These are phyloP conservation scores for Atta texana DNA, from an alignment of 1,140 invertebrate species.

Conservation along the genomic window DNA sequence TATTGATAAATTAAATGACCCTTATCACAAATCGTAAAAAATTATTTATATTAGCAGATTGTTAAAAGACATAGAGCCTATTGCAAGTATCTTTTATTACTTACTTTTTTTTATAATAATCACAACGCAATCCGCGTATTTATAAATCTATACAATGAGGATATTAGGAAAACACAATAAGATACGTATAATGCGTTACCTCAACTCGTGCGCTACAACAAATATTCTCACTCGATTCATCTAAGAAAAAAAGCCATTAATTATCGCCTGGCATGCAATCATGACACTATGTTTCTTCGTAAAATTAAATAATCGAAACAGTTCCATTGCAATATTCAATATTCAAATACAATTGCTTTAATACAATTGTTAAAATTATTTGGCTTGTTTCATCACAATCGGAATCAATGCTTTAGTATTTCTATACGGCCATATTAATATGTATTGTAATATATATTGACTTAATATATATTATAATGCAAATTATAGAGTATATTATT, in stretches of 20 bases:
- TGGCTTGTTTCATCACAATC: slow-evolving; percentile 61
- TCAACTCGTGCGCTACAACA: background rate
- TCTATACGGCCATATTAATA: slow-evolving; percentile 6
- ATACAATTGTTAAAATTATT: slow-evolving; percentile 24
- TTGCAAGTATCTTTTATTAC: slow-evolving; percentile 69
- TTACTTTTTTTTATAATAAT: slow-evolving; percentile 64
- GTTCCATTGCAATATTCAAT: background rate
- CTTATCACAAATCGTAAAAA: background rate
- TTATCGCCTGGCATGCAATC: background rate
- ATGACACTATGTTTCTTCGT: background rate
- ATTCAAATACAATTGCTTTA: slow-evolving; percentile 4
- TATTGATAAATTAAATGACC: background rate
- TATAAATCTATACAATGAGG: slow-evolving; percentile 60
- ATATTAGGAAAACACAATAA: slow-evolving; percentile 66
- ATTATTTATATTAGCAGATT: background rate
- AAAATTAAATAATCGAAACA: background rate
- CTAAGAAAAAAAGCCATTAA: background rate
- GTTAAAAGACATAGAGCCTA: background rate
- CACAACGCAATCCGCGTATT: slow-evolving; percentile 11
- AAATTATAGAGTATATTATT: no score
- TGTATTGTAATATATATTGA: background rate
- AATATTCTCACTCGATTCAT: background rate
- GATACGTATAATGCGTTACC: background rate
- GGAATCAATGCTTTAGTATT: slow-evolving; percentile 41
- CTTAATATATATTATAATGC: background rate